Percentiles rank a stretch among this genome's conserved stretches.
Conservation (phyloP, 2,113 vertebrate genomes). For the Ctenomys sociabilis region DNA sequence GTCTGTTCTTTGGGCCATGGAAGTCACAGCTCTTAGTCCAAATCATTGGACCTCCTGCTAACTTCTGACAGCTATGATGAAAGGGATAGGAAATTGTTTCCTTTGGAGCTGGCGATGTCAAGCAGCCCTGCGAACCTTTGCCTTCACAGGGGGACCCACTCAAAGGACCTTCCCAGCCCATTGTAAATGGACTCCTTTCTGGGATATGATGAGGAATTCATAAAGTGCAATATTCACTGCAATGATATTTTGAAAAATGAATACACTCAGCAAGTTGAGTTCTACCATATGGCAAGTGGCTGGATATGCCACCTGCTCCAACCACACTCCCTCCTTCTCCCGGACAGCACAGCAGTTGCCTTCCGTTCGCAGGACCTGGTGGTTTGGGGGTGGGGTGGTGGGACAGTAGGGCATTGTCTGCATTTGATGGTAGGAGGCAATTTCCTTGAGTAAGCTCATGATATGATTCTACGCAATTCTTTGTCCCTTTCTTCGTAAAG, state of each 20-base stretch:
- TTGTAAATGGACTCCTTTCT: background rate
- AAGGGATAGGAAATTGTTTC: background rate
- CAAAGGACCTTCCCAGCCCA: background rate
- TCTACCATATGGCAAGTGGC: background rate
- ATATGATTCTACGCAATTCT: background rate
- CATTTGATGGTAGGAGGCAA: background rate
- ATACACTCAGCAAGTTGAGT: constrained; percentile 12
- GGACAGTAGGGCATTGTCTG: background rate
- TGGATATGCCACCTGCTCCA: background rate
- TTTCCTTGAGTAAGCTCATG: constrained; percentile 31
- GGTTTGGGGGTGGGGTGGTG: background rate
- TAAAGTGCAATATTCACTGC: background rate
- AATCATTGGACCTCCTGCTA: background rate
- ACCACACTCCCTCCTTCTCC: background rate
- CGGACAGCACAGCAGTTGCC: background rate
- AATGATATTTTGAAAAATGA: constrained; percentile 30
- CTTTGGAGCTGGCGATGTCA: background rate
- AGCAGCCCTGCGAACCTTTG: background rate
- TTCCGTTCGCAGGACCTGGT: background rate
- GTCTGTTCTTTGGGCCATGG: background rate
- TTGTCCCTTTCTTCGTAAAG: constrained; percentile 14
- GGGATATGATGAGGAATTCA: background rate
- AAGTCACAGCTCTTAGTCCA: background rate
- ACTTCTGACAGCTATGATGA: background rate
- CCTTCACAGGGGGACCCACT: background rate